These are phyloP conservation scores for Aurelia aurita complex sp. Pacific DNA, from an alignment of 30 jellyfish, hydroid and myxozoan genomes.

Conservation along the genomic window DNA sequence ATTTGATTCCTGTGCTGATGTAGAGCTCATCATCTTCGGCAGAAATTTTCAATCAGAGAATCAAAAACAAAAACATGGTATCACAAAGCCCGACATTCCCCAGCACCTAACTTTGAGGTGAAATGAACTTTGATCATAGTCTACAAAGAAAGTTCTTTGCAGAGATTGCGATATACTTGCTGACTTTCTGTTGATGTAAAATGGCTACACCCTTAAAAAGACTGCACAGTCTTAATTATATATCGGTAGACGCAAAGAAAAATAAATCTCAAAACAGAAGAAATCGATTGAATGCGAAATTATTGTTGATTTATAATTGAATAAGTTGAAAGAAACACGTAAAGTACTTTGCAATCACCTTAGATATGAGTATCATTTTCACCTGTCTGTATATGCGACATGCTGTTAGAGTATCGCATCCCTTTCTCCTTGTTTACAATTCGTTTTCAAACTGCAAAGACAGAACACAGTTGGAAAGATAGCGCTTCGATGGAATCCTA, in stretches of 20 bases:
- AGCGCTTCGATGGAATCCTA: constrained; percentile 64
- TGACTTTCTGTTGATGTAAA: neutral
- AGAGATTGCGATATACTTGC: too few relatives aligned
- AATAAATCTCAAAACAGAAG: neutral
- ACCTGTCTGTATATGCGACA: constrained; percentile 67
- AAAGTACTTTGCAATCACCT: constrained; percentile 40
- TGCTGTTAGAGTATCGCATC: constrained; percentile 45
- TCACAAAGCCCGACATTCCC: too few relatives aligned
- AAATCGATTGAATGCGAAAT: constrained; percentile 1
- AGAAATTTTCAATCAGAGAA: too few relatives aligned
- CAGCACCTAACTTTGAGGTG: too few relatives aligned
- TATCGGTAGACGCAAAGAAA: neutral
- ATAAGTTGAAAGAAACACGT: constrained; percentile 24
- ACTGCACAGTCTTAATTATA: neutral
- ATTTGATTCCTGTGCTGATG: too few relatives aligned
- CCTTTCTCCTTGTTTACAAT: constrained; percentile 14
- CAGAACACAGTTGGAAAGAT: constrained; percentile 40
- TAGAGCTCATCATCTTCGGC: too few relatives aligned
- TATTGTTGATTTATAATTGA: constrained; percentile 9
- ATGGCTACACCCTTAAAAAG: constrained; percentile 11
- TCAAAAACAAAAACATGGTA: too few relatives aligned
- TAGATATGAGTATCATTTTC: constrained; percentile 38
- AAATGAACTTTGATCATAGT: too few relatives aligned
- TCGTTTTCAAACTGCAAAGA: constrained; percentile 9
- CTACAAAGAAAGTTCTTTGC: too few relatives aligned